phyloP scores from a whole-genome alignment of 2,113 vertebrate species.

The Clarias magur region DNA sequence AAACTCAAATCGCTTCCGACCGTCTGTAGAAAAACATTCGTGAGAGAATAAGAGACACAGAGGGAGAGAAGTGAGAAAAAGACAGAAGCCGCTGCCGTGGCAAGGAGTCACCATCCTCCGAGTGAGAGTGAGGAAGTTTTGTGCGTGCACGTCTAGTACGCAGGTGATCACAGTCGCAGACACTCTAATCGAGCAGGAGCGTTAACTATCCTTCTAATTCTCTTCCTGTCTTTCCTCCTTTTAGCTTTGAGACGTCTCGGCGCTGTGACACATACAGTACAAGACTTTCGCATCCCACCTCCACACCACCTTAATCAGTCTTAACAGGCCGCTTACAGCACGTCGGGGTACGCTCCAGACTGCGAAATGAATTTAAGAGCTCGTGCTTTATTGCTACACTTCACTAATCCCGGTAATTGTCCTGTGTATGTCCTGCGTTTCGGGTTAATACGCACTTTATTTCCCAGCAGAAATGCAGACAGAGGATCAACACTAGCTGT shows the following conservation, averaged over 20 bases:
- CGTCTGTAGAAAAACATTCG: slow-evolving; percentile 14
- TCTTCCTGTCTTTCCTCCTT: background rate
- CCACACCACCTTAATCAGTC: slow-evolving; percentile 32
- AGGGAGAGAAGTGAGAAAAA: background rate
- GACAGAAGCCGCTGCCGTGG: slow-evolving; percentile 42
- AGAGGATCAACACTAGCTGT: slow-evolving; percentile 7
- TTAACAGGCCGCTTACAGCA: slow-evolving; percentile 45
- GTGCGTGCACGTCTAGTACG: background rate
- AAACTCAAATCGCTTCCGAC: slow-evolving; percentile 11
- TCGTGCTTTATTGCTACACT: slow-evolving; percentile 50
- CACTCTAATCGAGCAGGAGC: slow-evolving; percentile 30
- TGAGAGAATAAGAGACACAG: background rate
- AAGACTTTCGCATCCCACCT: slow-evolving; percentile 31
- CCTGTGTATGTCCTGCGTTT: slow-evolving; percentile 15
- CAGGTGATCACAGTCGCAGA: background rate
- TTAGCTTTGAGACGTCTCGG: slow-evolving; percentile 21
- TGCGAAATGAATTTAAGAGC: slow-evolving; percentile 41
- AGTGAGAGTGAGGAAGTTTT: slow-evolving; percentile 35
- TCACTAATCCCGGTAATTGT: slow-evolving; percentile 40
- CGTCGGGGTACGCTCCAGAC: slow-evolving; percentile 9
- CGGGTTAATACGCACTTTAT: slow-evolving; percentile 46
- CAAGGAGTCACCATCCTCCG: slow-evolving; percentile 56
- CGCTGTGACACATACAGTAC: background rate
- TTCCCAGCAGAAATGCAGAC: slow-evolving; percentile 46
- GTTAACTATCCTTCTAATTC: slow-evolving; percentile 12